Conservation (phyloP, 2,797 vertebrate species). For the Bryconaethiops microstoma region DNA sequence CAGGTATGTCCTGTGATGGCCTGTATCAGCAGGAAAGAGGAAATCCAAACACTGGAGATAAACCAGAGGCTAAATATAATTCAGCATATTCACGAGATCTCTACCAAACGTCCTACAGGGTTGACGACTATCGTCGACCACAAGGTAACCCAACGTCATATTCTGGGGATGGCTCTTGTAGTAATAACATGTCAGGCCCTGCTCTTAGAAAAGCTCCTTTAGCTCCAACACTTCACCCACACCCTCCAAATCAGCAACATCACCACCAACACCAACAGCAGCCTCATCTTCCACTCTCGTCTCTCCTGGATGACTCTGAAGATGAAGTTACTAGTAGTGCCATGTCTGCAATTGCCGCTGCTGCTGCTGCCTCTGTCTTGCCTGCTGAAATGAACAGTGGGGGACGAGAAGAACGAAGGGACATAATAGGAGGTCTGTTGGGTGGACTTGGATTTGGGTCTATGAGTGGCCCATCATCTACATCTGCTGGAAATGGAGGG, state of each 20-base stretch:
- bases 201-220: conserved; percentile 82
- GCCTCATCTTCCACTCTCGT: conserved; percentile 81
- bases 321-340: conserved; percentile 84
- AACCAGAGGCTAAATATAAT: conserved; percentile 71
- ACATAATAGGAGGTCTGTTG: conserved; percentile 81
- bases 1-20: conserved; percentile 56
- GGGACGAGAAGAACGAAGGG: conserved; percentile 76
- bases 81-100: conserved; percentile 76
- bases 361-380: conserved; percentile 77
- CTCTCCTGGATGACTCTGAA: conserved; percentile 81
- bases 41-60: conserved; percentile 48
- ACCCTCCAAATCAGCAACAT: conserved; percentile 75
- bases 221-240: conserved; percentile 82
- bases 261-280: conserved; percentile 64
- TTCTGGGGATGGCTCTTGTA: conserved; percentile 67
- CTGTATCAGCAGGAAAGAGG: conserved; percentile 59
- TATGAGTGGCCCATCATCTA: conserved; percentile 73
- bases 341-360: conserved; percentile 83
- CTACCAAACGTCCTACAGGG: conserved; percentile 74
- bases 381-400: conserved; percentile 73
- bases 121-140: conserved; percentile 75
- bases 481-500: conserved; percentile 61
- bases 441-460: conserved; percentile 81
- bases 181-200: conserved; percentile 70
- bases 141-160: conserved; percentile 70